These are phyloP conservation scores for Megaceryle alcyon DNA, from an alignment of 2,797 vertebrate species.

Conservation along the genomic window DNA sequence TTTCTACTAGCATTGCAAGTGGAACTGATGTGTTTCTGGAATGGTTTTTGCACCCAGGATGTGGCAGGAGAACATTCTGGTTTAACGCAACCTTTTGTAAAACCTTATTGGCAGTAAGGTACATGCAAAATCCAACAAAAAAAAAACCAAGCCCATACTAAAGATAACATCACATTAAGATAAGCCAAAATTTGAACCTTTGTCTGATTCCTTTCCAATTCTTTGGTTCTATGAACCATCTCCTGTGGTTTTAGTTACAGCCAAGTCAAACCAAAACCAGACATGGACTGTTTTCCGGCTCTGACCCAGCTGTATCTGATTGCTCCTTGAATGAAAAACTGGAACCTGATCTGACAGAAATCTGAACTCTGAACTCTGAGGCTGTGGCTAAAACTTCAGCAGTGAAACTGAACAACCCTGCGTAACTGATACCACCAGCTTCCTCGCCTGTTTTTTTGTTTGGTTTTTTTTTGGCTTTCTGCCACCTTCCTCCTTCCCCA, in stretches of 20 bases:
- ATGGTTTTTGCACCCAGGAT: not conserved
- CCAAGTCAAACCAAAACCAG: not conserved
- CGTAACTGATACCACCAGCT: not conserved
- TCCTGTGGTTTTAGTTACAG: not conserved
- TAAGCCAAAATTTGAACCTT: not conserved
- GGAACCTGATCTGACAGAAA: constrained; percentile 13
- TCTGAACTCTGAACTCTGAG: not conserved
- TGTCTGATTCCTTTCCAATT: not conserved
- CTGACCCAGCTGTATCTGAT: not conserved
- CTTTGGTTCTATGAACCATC: not conserved
- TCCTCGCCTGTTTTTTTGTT: not conserved
- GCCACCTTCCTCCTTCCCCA: not conserved
- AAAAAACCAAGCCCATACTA: not conserved
- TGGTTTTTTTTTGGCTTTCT: not conserved
- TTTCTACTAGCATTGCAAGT: not conserved
- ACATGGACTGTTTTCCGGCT: not conserved
- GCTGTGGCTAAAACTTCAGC: not conserved
- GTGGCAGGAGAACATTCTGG: not conserved
- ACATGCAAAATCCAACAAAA: not conserved
- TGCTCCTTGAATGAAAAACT: not conserved
- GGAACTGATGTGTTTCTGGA: not conserved
- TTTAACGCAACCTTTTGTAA: not conserved
- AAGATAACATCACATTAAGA: not conserved
- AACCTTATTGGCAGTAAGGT: not conserved
- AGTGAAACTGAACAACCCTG: not conserved